Percentiles rank a stretch among this genome's conserved stretches.
phyloP scores from a whole-genome alignment of 2,113 vertebrate species.

The Ramphastos sulfuratus region DNA sequence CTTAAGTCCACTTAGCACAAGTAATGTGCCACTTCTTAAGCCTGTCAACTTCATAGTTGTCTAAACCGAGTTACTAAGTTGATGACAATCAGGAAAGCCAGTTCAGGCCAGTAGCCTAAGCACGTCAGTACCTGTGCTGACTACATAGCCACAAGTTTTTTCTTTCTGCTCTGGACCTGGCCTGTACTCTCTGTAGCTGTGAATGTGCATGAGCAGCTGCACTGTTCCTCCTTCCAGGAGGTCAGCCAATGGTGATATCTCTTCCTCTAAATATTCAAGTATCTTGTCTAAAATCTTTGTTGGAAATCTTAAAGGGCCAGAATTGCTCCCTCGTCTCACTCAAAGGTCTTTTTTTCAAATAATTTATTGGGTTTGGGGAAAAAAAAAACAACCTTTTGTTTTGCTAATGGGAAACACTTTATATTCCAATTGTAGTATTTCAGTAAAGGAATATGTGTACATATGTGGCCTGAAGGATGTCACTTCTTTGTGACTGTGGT shows the following conservation, averaged over 20 bases:
- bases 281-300: background rate
- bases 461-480: background rate
- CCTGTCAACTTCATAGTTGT: background rate
- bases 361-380: background rate
- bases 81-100: background rate
- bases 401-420: background rate
- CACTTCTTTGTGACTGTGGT: background rate
- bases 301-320: background rate
- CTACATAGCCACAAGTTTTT: background rate
- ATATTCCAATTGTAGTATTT: background rate
- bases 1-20: background rate
- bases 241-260: background rate
- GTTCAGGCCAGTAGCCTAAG: background rate
- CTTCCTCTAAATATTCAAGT: background rate
- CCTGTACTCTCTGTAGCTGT: background rate
- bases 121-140: fast-evolving
- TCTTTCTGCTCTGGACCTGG: background rate
- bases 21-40: background rate
- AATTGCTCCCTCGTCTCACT: background rate
- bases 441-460: background rate
- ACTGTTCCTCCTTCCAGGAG: background rate
- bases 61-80: background rate
- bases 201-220: background rate
- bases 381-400: background rate
- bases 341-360: background rate